These are phyloP conservation scores for Ennomos quercinarius DNA, from an alignment of 2,888 invertebrate genomes.

Conservation along the genomic window DNA sequence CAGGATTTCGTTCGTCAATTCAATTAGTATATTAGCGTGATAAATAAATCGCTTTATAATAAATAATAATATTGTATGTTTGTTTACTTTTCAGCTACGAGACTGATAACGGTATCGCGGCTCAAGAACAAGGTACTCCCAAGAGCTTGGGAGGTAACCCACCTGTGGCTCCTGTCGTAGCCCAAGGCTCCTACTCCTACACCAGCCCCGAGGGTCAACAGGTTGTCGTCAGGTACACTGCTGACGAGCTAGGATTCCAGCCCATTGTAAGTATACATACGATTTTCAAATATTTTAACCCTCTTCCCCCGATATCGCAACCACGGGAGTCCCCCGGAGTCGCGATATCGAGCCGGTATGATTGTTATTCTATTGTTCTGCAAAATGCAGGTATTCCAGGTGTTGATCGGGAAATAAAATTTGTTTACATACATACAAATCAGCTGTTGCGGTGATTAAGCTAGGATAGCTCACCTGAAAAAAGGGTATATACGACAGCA, in stretches of 20 bases:
- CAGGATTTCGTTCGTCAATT: too few relatives aligned
- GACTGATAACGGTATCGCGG: constrained; percentile 87
- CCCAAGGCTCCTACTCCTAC: constrained; percentile 83
- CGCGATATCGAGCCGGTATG: too few relatives aligned
- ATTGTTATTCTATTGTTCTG: too few relatives aligned
- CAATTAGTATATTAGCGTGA: background rate
- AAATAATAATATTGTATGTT: background rate
- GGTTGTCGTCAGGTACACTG: constrained; percentile 84
- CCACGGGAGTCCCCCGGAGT: too few relatives aligned
- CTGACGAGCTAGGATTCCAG: constrained; percentile 89
- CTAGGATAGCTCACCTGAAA: too few relatives aligned
- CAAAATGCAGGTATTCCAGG: too few relatives aligned
- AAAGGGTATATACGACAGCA: too few relatives aligned
- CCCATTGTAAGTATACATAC: constrained; percentile 71
- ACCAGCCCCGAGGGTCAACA: constrained; percentile 86
- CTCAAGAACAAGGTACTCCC: constrained; percentile 83
- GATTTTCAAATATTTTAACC: background rate
- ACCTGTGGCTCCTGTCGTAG: constrained; percentile 61
- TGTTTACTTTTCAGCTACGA: constrained; percentile 74
- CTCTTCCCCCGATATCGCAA: too few relatives aligned
- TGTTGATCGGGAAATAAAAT: too few relatives aligned
- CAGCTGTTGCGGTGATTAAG: too few relatives aligned
- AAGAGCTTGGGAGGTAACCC: constrained; percentile 76
- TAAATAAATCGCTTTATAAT: background rate
- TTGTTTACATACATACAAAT: too few relatives aligned